Conservation (phyloP, 2,797 vertebrate genomes). For the Enteromius radiatus region DNA sequence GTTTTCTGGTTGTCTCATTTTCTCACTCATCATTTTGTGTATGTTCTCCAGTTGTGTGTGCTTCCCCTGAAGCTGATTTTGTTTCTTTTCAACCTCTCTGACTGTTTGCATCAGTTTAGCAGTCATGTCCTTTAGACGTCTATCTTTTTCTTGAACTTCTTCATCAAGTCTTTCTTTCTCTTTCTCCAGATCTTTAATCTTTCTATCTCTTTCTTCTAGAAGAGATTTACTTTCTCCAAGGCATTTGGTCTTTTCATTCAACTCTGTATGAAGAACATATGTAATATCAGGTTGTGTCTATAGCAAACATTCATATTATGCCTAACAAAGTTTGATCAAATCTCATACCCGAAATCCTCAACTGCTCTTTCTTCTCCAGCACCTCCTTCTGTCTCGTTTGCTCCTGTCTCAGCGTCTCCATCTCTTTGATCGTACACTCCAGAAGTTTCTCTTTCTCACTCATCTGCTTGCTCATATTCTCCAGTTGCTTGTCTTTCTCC, state of each 20-base stretch:
- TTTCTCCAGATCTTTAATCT: slow-evolving; percentile 18
- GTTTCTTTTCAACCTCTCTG: slow-evolving; percentile 13
- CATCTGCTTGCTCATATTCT: slow-evolving; percentile 21
- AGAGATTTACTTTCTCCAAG: slow-evolving; percentile 34
- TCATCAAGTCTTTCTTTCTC: not conserved
- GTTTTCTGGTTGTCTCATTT: not conserved
- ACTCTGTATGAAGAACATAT: not conserved
- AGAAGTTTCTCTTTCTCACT: slow-evolving; percentile 13
- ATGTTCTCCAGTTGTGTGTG: slow-evolving; percentile 10
- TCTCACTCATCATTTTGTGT: slow-evolving; percentile 14
- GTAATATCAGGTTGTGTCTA: not conserved
- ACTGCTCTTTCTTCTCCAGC: not conserved
- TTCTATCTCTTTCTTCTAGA: slow-evolving; percentile 19
- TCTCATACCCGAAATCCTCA: slow-evolving; percentile 6
- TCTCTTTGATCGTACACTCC: slow-evolving; percentile 10
- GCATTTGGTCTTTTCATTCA: slow-evolving; percentile 28
- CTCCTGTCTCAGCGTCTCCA: slow-evolving; percentile 31
- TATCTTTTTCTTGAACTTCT: slow-evolving; percentile 37
- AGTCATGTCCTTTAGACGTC: not conserved
- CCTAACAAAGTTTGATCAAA: not conserved
- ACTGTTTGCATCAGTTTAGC: not conserved
- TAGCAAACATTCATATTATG: not conserved
- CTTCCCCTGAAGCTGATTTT: slow-evolving; percentile 11
- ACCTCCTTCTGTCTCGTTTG: not conserved
- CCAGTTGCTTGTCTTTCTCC: slow-evolving; percentile 23